Base-by-base conservation (phyloP, 37 sponge, comb jelly and placozoan genomes). In the Axinella damicornis region DNA sequence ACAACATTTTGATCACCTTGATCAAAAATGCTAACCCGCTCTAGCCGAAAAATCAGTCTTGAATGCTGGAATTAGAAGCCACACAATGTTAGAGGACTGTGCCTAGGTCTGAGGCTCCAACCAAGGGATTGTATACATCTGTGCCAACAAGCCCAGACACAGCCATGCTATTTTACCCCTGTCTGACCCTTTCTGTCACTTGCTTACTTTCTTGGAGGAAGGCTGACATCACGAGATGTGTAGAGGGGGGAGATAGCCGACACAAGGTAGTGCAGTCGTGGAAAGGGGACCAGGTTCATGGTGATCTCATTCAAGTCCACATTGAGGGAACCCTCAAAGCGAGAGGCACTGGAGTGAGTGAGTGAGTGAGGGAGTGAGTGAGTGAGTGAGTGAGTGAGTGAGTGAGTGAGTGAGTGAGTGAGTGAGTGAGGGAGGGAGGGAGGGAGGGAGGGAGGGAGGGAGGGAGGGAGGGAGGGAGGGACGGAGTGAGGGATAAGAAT, bases 241-340 rank as follows among this genome's bases (percentile, higher is more conserved):
- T 93, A 98, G 24, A 98, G 94, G 55, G 99, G 99, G 20, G 95
- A 82, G 61, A 98, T 86, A 73, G 95, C 69, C 0, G 99, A 93
- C 18, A 98, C 87, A 53, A 98, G 85, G 62, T 98, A 98, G 75
- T 98, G 97, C 31, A 96, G 88, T 20, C 92, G 88, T 53, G 99
- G 99, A 76, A 88, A 98, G 6, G 99, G 99, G 34, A 98, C 99
- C 61, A 98, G 85, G 80, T 98, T 98, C 99, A 98, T 98, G 0
- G 97, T 92, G 25, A 98, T 96, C 76, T 98, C 99, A 85, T 98
- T 98, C 65, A 98, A 65, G 53, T 98, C 99, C 37, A 98, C 99
- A 91, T 98, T 98, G 53, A 98, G 89, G 41, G 95, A 90, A 0
- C 99, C 99, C 55, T 98, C 96, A 82, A 98, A 98, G n/a, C 99